A percentile compares a stretch with the other conserved stretches of the same genome.
These are phyloP conservation scores for Struthidea cinerea DNA, from an alignment of 2,113 vertebrate genomes.

Conservation along the genomic window DNA sequence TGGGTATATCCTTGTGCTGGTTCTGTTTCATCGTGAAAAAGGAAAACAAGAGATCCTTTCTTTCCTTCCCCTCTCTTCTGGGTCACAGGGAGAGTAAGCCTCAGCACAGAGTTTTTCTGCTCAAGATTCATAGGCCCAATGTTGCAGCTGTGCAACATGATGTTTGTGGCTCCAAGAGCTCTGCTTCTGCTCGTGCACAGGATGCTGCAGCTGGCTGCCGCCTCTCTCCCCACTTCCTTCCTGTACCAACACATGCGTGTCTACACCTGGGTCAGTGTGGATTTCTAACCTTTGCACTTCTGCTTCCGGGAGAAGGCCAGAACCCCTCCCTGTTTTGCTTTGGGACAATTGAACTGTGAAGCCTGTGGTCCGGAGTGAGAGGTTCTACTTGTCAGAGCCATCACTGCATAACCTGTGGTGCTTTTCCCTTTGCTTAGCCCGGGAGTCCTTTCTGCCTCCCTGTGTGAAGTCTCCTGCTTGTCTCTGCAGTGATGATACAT, in stretches of 20 bases:
- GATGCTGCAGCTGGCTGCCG: neutral
- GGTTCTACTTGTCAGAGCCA: neutral
- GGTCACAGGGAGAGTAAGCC: neutral
- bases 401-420: neutral
- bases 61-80: neutral
- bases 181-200: accelerated
- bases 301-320: neutral
- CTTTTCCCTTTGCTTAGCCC: neutral
- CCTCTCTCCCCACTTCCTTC: neutral
- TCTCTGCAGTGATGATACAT: neutral
- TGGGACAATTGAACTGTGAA: neutral
- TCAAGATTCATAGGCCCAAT: neutral
- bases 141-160: neutral
- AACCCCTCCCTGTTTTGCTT: neutral
- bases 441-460: neutral
- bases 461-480: neutral
- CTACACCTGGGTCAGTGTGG: neutral
- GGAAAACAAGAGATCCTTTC: accelerated
- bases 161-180: neutral
- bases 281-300: neutral
- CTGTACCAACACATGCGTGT: neutral
- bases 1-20: neutral
- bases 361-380: neutral
- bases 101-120: neutral
- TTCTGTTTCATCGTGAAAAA: neutral